These are phyloP conservation scores for Emmelina monodactyla DNA, from an alignment of 2,888 invertebrate genomes.

Conservation along the genomic window DNA sequence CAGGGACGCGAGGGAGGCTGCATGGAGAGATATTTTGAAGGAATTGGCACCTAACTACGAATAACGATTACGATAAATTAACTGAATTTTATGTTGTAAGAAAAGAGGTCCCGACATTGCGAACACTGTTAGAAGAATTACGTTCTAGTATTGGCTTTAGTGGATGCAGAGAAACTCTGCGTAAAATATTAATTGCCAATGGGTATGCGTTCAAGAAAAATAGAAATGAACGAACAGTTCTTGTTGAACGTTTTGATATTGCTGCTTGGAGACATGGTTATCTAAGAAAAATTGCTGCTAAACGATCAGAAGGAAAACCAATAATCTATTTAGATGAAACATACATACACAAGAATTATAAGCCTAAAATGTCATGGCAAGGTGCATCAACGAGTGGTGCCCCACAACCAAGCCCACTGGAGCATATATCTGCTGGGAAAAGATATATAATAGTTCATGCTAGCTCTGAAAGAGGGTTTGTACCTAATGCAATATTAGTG, in stretches of 20 bases:
- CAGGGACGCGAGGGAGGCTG: too few relatives aligned
- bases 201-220: conserved; percentile 11
- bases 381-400: conserved; percentile 12
- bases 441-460: conserved; percentile 15
- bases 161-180: background rate
- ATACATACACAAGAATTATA: conserved; percentile 8
- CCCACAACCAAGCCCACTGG: conserved; percentile 1
- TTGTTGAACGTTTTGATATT: conserved; percentile 7
- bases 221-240: conserved; percentile 10
- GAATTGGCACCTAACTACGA: too few relatives aligned
- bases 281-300: background rate
- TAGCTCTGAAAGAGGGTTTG: conserved; percentile 14
- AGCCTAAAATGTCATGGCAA: conserved; percentile 14
- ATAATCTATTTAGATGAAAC: conserved; percentile 11
- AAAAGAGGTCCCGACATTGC: background rate
- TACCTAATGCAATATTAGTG: conserved; percentile 13
- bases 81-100: conserved; percentile 2
- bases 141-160: background rate
- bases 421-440: conserved; percentile 13
- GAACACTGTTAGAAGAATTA: background rate
- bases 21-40: background rate
- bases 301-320: conserved; percentile 2
- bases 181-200: conserved; percentile 7
- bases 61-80: too few relatives aligned
- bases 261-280: conserved; percentile 13